Evolutionary conservation across 30 jellyfish, hydroid and myxozoan species (phyloP).

Genomic region (Hydra vulgaris): DNA sequence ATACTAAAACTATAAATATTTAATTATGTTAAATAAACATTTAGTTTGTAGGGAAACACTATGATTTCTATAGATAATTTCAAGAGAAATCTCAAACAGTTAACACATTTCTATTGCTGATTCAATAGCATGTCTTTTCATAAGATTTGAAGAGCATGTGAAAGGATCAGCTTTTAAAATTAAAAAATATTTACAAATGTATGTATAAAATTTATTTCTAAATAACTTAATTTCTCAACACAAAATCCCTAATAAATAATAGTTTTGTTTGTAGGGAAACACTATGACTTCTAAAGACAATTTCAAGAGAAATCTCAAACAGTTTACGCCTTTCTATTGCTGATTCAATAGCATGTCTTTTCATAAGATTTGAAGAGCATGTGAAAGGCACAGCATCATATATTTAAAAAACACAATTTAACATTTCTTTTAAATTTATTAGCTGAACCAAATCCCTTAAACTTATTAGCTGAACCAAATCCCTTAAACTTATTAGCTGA

Average conservation of each 20-base stretch:
- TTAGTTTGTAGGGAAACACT: background rate
- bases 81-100: background rate
- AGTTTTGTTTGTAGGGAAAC: background rate
- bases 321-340: background rate
- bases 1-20: no score
- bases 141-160: background rate
- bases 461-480: no score
- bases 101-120: background rate
- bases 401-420: no score
- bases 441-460: no score
- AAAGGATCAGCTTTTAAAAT: background rate
- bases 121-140: background rate
- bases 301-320: background rate
- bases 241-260: no score
- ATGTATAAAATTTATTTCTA: no score
- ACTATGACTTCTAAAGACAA: background rate
- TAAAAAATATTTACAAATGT: no score
- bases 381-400: background rate
- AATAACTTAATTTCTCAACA: no score
- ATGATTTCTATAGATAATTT: background rate
- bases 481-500: no score
- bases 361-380: background rate
- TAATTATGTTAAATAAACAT: background rate
- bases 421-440: no score
- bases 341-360: background rate